Conservation (phyloP, 2,113 vertebrate species). For the Tetrax tetrax region DNA sequence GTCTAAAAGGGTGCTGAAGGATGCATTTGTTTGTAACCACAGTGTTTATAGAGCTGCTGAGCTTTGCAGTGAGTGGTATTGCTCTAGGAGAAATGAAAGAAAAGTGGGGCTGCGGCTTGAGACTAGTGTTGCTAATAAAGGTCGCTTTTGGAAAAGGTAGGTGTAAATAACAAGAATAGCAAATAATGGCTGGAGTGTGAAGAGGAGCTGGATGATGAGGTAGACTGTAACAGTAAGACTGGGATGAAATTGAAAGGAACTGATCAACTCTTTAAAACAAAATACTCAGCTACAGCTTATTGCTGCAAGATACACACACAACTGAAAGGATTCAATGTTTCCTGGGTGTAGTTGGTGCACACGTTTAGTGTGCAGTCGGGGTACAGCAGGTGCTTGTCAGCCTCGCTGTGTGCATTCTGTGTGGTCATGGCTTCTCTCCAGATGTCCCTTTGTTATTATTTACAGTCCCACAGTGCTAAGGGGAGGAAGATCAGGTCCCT, state of each 20-base stretch:
- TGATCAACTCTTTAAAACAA: slow-evolving; percentile 1
- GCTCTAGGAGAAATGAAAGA: slow-evolving; percentile 13
- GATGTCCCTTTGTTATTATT: not conserved
- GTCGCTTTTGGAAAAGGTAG: not conserved
- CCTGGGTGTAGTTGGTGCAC: not conserved
- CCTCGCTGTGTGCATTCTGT: not conserved
- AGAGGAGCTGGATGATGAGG: not conserved
- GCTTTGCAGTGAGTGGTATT: slow-evolving; percentile 23
- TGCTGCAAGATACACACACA: not conserved
- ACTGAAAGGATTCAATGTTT: not conserved
- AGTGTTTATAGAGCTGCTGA: slow-evolving; percentile 8
- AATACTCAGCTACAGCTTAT: not conserved
- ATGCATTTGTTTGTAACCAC: slow-evolving; percentile 36
- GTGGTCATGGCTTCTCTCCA: not conserved
- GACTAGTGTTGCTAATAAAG: not conserved
- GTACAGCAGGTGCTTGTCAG: not conserved
- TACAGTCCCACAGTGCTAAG: not conserved
- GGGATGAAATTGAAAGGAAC: not conserved
- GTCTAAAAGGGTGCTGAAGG: slow-evolving; percentile 41
- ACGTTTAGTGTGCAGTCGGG: fast-evolving
- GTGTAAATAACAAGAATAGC: not conserved
- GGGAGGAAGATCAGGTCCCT: not conserved
- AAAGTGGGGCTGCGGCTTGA: not conserved
- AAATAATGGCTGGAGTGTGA: not conserved
- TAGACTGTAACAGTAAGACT: not conserved